Conservation (phyloP, 2,113 vertebrate genomes). For the Callospermophilus lateralis region DNA sequence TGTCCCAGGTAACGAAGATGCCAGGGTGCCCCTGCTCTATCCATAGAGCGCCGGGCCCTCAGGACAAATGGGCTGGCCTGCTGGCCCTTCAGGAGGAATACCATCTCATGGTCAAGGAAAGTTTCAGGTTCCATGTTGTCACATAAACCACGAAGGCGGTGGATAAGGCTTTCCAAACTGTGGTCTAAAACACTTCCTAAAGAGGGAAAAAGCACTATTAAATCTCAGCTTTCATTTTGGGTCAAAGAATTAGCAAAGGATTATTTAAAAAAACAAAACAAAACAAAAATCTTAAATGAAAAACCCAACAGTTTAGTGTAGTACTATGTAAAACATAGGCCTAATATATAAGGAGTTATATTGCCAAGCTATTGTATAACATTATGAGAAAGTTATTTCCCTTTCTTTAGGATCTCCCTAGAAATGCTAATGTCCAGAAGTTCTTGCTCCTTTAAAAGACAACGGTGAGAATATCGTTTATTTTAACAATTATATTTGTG, state of each 20-base stretch:
- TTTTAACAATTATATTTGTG: not conserved
- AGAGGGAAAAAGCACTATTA: not conserved
- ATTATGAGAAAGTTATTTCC: not conserved
- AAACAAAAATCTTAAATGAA: not conserved
- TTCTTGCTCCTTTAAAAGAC: not conserved
- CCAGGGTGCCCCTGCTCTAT: conserved; percentile 93
- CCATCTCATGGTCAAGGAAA: conserved; percentile 97
- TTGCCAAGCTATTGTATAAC: not conserved
- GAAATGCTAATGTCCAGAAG: not conserved
- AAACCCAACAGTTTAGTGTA: not conserved
- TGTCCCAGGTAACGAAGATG: conserved; percentile 97
- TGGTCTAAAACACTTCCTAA: conserved; percentile 97
- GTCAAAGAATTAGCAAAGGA: not conserved
- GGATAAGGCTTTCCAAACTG: conserved; percentile 96
- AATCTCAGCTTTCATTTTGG: not conserved
- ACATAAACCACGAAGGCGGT: conserved; percentile 96
- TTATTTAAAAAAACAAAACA: not conserved
- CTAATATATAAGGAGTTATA: not conserved
- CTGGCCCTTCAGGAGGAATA: conserved; percentile 98
- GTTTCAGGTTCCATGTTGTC: conserved; percentile 98
- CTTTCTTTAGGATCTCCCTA: conserved; percentile 2
- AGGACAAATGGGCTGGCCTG: conserved; percentile 98
- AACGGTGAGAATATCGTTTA: not conserved
- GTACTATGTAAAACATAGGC: not conserved
- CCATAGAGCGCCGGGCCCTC: conserved; percentile 94